Evolutionary conservation across 1,140 invertebrate genomes (phyloP), one percentile per base, ranked within the genome.

Genomic region (Diachasmimorpha longicaudata): DNA sequence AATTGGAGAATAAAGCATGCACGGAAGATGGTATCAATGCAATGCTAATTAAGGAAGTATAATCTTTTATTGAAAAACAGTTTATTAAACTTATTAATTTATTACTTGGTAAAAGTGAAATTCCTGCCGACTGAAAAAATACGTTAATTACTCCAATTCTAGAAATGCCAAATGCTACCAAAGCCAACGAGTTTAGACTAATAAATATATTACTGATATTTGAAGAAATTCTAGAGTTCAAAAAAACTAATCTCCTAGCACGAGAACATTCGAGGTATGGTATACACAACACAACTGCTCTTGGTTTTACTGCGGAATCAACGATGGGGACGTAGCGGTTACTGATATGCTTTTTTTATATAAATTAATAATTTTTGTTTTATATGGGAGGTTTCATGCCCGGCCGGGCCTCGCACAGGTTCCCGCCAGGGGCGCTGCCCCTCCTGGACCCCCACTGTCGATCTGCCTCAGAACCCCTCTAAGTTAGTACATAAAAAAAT

Each of bases 211-310:
- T 80, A 31, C 76, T 77, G n/a, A 69, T 70, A 37, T 81, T 71
- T 55, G 79, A 82, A 75, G 78, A 81, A 74, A 63, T 82, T 48
- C 31, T 82, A 11, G 79, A 82, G 77, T 52, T 78, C 4, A 69
- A 71, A 21, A 55, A 13, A 4, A 78, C 78, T 69, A 55, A 77
- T 13, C 67, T 76, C 46, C 23, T 78, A 19, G 76, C 31, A 23
- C 70, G 70, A 37, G 31, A 76, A n/a, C 77, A 76, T 37, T 78
- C 31, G n/a, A n/a, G n/a, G n/a, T n/a, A n/a, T n/a, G n/a, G n/a
- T n/a, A n/a, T n/a, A n/a, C n/a, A n/a, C n/a, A n/a, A n/a, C n/a
- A n/a, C n/a, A n/a, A n/a, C n/a, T n/a, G n/a, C n/a, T n/a, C n/a
- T n/a, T n/a, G n/a, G n/a, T n/a, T n/a, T n/a, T n/a, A n/a, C n/a